Evolutionary conservation across 23 tunicate species (phyloP).

Genomic region (Trididemnum miniatum): DNA sequence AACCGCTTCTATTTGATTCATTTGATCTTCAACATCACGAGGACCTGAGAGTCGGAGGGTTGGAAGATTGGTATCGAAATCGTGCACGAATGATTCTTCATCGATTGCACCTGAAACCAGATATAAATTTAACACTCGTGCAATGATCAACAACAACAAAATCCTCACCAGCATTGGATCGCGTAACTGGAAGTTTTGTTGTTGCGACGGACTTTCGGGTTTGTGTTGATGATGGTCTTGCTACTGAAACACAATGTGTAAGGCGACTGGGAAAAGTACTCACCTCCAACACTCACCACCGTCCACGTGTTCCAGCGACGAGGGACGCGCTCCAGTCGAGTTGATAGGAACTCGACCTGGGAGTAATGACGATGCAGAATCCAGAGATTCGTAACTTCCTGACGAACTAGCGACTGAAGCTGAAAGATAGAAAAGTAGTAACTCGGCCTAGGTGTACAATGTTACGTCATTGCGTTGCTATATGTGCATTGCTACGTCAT

Average conservation of each 20-base stretch:
- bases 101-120: slow-evolving; percentile 81
- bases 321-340: background rate
- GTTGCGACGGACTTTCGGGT: background rate
- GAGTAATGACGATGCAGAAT: slow-evolving; percentile 43
- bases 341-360: background rate
- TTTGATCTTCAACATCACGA: slow-evolving; percentile 66
- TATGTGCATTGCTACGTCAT: too few species aligned
- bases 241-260: too few species aligned
- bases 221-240: too few species aligned
- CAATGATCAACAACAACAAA: too few species aligned
- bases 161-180: background rate
- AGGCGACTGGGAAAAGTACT: too few species aligned
- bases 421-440: background rate
- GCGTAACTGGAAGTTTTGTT: too few species aligned
- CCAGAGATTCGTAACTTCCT: slow-evolving; percentile 78
- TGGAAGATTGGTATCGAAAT: slow-evolving; percentile 63
- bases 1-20: slow-evolving; percentile 47
- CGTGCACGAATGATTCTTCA: slow-evolving; percentile 67
- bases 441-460: too few species aligned
- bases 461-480: too few species aligned
- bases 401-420: slow-evolving; percentile 73
- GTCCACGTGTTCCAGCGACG: too few species aligned
- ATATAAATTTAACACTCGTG: too few species aligned
- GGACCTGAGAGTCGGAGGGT: slow-evolving; percentile 51
- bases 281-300: too few species aligned